Percentiles rank a stretch among this genome's conserved stretches.
Evolutionary conservation across 2,113 vertebrate species (phyloP).

Genomic region (Pelecanoides urinatrix): DNA sequence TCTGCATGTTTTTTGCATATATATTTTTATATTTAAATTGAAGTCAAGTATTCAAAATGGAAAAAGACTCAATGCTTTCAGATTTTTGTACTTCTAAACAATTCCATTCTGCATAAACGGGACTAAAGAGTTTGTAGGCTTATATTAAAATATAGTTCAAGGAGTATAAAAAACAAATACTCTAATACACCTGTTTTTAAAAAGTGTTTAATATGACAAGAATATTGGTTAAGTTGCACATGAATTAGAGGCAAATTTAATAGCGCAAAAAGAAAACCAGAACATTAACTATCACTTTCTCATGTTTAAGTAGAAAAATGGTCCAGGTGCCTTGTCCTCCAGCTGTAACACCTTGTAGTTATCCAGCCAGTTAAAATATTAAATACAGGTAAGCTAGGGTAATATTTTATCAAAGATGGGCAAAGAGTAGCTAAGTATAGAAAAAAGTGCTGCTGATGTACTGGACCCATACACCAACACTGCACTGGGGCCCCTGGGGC

Average conservation of each 20-base stretch:
- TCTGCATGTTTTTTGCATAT: neutral
- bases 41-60: neutral
- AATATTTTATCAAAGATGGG: neutral
- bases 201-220: neutral
- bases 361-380: neutral
- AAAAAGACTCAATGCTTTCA: neutral
- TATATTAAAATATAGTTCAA: neutral
- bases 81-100: constrained; percentile 9
- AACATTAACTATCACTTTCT: neutral
- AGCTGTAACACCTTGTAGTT: neutral
- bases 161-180: neutral
- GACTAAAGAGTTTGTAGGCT: neutral
- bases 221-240: neutral
- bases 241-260: neutral
- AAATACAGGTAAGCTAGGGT: neutral
- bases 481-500: too few relatives aligned
- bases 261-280: neutral
- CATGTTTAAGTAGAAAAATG: neutral
- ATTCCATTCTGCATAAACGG: neutral
- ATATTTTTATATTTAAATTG: constrained; percentile 3
- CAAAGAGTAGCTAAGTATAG: neutral
- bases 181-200: neutral
- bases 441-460: neutral
- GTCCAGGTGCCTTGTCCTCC: neutral
- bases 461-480: neutral